These are phyloP conservation scores for Python bivittatus DNA, from an alignment of 2,113 vertebrate genomes.

Conservation along the genomic window DNA sequence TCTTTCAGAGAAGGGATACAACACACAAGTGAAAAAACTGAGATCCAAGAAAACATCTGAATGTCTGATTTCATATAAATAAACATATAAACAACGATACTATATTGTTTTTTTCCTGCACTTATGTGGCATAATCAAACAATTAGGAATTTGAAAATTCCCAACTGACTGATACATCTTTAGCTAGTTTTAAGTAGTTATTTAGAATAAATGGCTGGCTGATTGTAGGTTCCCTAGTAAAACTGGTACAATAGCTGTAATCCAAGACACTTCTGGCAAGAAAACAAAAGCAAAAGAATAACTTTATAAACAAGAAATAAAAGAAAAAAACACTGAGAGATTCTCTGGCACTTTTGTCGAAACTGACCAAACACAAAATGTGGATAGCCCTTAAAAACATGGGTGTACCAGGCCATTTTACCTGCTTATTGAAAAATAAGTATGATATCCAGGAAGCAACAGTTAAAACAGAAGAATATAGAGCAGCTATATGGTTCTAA, in stretches of 20 bases:
- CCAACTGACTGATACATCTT: background rate
- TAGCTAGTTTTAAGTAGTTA: background rate
- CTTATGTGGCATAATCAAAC: background rate
- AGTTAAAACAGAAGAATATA: background rate
- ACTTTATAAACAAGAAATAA: background rate
- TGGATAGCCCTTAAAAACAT: background rate
- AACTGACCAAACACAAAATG: background rate
- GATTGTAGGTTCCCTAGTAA: background rate
- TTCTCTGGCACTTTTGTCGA: background rate
- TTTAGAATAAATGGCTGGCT: background rate
- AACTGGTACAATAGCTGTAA: background rate
- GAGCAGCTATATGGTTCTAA: background rate
- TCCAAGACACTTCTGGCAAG: background rate
- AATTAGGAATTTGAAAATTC: background rate
- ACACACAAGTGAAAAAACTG: background rate
- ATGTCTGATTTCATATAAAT: background rate
- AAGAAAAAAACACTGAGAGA: background rate
- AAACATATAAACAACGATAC: background rate
- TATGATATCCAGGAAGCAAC: background rate
- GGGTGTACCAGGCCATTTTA: background rate
- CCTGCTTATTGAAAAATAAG: background rate
- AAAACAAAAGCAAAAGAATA: background rate
- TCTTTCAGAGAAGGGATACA: slow-evolving; percentile 59
- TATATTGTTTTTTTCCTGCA: background rate
- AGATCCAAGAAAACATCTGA: background rate